A percentile compares a stretch with the other conserved stretches of the same genome.
Evolutionary conservation across 2,888 invertebrate genomes (phyloP).

Genomic region (Sinhomidia bicolor): DNA sequence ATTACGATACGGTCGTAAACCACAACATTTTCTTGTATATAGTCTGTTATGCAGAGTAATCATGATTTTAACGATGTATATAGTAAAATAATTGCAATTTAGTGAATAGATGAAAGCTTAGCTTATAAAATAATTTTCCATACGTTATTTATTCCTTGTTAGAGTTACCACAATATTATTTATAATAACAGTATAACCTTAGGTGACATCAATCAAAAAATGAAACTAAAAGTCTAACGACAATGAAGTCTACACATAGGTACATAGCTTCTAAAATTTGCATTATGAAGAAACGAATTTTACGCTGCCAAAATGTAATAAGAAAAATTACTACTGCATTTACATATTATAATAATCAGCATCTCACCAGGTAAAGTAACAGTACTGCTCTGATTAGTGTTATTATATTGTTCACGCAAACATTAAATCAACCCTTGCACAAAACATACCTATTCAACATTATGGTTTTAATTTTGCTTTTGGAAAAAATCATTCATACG

Average conservation of each 20-base stretch:
- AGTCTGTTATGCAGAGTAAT: background rate
- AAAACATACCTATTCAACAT: too few relatives aligned
- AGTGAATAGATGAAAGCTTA: background rate
- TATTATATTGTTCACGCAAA: slow-evolving; percentile 11
- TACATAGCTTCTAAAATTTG: background rate
- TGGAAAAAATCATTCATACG: slow-evolving; percentile 20
- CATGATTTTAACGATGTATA: background rate
- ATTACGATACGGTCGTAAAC: slow-evolving; percentile 23
- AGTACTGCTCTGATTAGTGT: slow-evolving; percentile 20
- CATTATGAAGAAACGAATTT: background rate
- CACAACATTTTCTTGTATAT: background rate
- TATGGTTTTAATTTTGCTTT: slow-evolving; percentile 26
- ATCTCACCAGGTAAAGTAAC: background rate
- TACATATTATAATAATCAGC: slow-evolving; percentile 10
- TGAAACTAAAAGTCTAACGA: slow-evolving; percentile 11
- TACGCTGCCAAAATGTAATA: background rate
- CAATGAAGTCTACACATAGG: background rate
- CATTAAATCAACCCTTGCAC: background rate
- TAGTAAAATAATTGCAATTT: background rate
- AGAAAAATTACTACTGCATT: background rate
- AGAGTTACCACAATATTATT: background rate
- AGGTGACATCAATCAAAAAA: slow-evolving; percentile 59
- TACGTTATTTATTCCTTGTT: background rate
- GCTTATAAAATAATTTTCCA: background rate
- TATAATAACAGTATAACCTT: slow-evolving; percentile 10